Percentiles rank a stretch among this genome's conserved stretches.
Conservation (phyloP, 2,113 vertebrate genomes). For the Glaucidium brasilianum region DNA sequence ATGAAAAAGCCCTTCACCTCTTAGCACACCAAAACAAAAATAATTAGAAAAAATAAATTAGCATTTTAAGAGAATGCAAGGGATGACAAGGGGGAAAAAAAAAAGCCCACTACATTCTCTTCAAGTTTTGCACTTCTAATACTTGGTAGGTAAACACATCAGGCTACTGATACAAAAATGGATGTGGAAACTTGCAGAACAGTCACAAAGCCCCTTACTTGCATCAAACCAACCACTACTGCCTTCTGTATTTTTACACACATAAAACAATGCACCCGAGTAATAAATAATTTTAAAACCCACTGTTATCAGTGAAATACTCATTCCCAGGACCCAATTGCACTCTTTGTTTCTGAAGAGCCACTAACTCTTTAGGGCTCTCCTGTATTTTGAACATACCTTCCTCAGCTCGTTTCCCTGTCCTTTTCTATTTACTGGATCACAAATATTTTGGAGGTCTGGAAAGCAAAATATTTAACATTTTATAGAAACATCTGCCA, state of each 20-base stretch:
- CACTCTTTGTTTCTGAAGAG: background rate
- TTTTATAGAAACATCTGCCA: constrained; percentile 68
- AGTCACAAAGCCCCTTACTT: background rate
- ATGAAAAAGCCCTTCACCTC: background rate
- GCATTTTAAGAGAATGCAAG: background rate
- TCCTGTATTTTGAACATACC: background rate
- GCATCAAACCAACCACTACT: background rate
- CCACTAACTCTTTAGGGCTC: background rate
- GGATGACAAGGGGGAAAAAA: background rate
- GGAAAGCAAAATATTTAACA: constrained; percentile 55
- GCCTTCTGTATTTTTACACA: background rate
- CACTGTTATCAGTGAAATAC: background rate
- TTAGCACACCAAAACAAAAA: background rate
- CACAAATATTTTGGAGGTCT: constrained; percentile 35
- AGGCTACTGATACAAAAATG: background rate
- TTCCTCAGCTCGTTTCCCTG: background rate
- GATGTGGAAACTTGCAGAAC: accelerated
- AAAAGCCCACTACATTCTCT: background rate
- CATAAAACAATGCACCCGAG: background rate
- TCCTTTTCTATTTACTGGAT: background rate
- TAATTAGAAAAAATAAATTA: background rate
- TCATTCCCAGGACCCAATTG: background rate
- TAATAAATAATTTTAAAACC: background rate
- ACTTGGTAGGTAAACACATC: background rate
- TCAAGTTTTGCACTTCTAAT: background rate